Evolutionary conservation across 2,888 invertebrate genomes (phyloP).

Genomic region (Amitus sp.): DNA sequence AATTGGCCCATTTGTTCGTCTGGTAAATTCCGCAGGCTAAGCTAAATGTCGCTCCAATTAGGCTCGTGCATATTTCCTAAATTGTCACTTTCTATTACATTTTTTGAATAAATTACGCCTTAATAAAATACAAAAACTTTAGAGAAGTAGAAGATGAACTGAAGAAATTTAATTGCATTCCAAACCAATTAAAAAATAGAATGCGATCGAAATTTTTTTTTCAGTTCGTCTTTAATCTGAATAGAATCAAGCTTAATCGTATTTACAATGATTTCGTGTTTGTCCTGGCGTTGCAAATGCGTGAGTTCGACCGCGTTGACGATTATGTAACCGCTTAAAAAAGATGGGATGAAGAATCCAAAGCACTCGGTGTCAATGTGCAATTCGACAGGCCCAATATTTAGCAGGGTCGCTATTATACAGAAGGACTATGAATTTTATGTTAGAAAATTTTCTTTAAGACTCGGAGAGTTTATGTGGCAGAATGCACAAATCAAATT

Average conservation of each 20-base stretch:
- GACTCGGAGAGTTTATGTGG: no score
- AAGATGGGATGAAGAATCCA: constrained; percentile 45
- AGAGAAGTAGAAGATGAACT: no score
- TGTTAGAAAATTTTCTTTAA: neutral
- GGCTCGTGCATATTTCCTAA: constrained; percentile 45
- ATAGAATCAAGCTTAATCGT: constrained; percentile 10
- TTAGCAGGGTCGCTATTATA: constrained; percentile 40
- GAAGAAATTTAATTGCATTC: no score
- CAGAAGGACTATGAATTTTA: constrained; percentile 45
- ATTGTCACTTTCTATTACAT: no score
- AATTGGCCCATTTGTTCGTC: constrained; percentile 41
- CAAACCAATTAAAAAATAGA: no score
- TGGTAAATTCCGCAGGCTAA: constrained; percentile 42
- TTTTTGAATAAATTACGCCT: no score
- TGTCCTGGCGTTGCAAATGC: constrained; percentile 11
- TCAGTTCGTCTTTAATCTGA: no score
- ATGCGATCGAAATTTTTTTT: no score
- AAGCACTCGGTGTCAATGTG: constrained; percentile 40
- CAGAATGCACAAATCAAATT: no score
- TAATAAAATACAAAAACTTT: neutral
- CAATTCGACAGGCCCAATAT: constrained; percentile 34
- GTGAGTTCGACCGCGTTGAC: constrained; percentile 44
- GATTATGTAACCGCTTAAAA: constrained; percentile 48
- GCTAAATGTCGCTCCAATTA: constrained; percentile 40
- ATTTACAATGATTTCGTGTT: constrained; percentile 42